Base-by-base conservation (phyloP, 2,888 invertebrate genomes). In the Limnephilus auricula region DNA sequence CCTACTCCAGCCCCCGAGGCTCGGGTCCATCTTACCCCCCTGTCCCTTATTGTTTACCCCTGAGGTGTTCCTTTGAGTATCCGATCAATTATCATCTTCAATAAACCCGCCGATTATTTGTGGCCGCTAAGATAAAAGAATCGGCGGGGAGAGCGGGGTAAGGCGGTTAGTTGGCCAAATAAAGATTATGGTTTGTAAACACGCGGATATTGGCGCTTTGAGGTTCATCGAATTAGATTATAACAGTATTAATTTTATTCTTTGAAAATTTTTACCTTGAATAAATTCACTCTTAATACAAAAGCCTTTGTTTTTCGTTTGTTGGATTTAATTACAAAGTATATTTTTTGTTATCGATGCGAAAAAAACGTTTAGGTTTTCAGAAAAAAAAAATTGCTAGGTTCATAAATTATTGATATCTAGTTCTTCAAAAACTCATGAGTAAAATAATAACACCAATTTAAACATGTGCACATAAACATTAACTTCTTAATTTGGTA, bases 51-150 rank as follows among this genome's bases (percentile, higher is more conserved):
- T 93, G 92, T 93, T 93, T 93, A 93, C 91, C 93, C 92, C 92
- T 90, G 92, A 93, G 93, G 93, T 92, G 93, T 87, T 93, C 91
- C 92, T 92, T 91, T 90, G 92, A 90, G 93, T 85, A 80, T 85
- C 87, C 91, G 92, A 93, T 93, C 93, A 93, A 93, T 93, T 93
- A 93, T 93, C 92, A 91, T 93, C 92, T 92, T 87, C 91, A 92
- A 92, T 92, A 92, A 92, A 92, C 91, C 50, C 89, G 37, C 84
- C 92, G 89, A 92, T 92, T 92, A 92, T 89, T 92, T 89, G 88
- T 80, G 89, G 84, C 88, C 83, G 86, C 18, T 30, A 79, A 92
- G 90, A 83, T 90, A 79, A 92, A 92, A 88, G 89, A 83, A 90
- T 78, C n/a, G 79, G 40, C 18, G 32, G 65, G 37, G 37, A 32